Base-by-base conservation (phyloP, 1,140 invertebrate species). In the Brachionus rubens region DNA sequence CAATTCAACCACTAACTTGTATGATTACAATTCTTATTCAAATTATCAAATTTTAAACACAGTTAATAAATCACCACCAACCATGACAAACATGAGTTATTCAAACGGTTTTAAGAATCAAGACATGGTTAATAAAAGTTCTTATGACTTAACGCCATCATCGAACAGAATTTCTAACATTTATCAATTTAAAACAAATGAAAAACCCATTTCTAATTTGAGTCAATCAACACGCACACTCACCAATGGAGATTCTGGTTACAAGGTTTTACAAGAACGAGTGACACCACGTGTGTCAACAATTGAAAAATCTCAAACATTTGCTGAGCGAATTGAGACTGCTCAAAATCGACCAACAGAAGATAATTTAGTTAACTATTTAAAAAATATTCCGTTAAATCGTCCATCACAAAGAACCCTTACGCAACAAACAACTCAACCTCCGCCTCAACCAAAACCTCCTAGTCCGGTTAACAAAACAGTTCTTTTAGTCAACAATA, bases 21-120 rank as follows among this genome's bases (percentile, higher is more conserved):
- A 59, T 59, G 54, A 59, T 16, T 59, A 59, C n/a, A 59, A 59
- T 19, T 28, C 54, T 9, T 59, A 59, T 36, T 59, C 54, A 5
- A 59, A 59, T 16, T 59, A 59, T 59, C 54, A 36, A 30, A 7
- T 33, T 36, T 59, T 33, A 19, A 33, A 16, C 4, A 16, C 54
- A 4, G 2, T 16, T 19, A 59, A 59, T 5, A 26, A 33, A 21
- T 2, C 54, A 36, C 12, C 10, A 12, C n/a, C 16, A 7, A 59
- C 33, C 30, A 19, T 16, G 36, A 59, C 24, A 9, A 19, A 3
- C 16, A 9, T 30, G 12, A 36, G 33, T 36, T 2, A 36, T 33
- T 16, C 33, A 36, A 36, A 59, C 36, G 28, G 28, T 36, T 19
- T n/a, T n/a, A n/a, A 36, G 16, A 16, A 28, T 36, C 9, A 16